Base-by-base conservation (phyloP, 2,888 invertebrate genomes). In the Steinernema scapterisci region DNA sequence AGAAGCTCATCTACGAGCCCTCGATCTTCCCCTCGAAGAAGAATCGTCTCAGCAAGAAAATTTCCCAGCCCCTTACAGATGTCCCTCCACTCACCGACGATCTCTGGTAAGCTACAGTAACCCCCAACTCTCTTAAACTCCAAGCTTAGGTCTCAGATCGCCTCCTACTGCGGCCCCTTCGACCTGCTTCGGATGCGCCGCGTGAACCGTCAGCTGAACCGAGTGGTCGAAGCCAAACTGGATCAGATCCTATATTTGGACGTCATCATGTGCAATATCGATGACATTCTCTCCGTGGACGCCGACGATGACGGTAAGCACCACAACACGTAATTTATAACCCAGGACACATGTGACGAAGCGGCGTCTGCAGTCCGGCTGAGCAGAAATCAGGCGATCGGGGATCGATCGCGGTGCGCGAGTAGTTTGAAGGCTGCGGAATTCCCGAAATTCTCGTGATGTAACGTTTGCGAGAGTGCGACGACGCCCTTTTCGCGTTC, bases 111-210 rank as follows among this genome's bases (percentile, higher is more conserved):
- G 38, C 9, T 9, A 38, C n/a, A 38, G 38, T 38, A 9, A 6
- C 38, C 38, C 38, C 9, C 9, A 38, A 38, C 38, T 9, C 38
- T 38, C 38, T 38, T 3, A 38, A 38, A 6, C 5, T 38, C 38
- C 38, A 3, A 6, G 3, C 9, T 38, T 9, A 38, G 38, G 38
- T 23, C 71, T 16, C 44, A 72, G 38, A 76, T 78, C 51, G 80
- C 46, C 75, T 63, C 76, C 48, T 48, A 72, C 27, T 43, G 70
- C 13, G 27, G 52, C 21, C 77, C 78, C 1, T 79, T 78, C 27
- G 78, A 78, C 25, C 70, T 80, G 13, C 71, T 80, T 2, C 31
- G 73, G 19, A 48, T 78, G 56, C 80, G 78, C 21, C 73, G 77
- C 21, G 78, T 78, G 7, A 78, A 73, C 71, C 51, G 71, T 25